Evolutionary conservation across 2,797 vertebrate genomes (phyloP), one percentile per base, ranked within the genome.

Genomic region (Ctenopoma kingsleyae): DNA sequence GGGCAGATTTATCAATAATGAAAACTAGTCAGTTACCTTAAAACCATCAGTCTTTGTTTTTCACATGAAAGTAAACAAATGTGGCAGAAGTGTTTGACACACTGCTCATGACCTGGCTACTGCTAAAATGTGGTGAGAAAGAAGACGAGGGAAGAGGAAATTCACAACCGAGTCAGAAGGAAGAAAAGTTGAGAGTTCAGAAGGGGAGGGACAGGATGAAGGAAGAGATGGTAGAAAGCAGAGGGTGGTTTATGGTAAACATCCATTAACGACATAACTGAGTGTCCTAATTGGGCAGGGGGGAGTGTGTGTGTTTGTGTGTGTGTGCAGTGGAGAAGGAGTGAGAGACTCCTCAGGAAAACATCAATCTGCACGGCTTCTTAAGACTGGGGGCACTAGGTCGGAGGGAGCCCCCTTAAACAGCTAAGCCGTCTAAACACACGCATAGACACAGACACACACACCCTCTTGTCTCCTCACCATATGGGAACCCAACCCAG

Each of bases 401-500:
- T 90, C 63, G 32, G 25, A 74, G 62, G 50, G 62, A 89, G 72
- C 67, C 82, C 81, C 78, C 79, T 58, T 71, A 76, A 86, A 74
- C 47, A 77, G 68, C 77, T 61, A 50, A 72, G 44, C 50, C 27
- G 2, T 80, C 62, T 62, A 76, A 64, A 75, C 61, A 51, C 60
- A 57, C 61, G 69, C 59, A 49, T 32, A 63, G 36, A 68, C 36
- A 63, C 30, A 71, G 60, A 71, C 63, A 51, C 67, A 63, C 55
- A 44, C 55, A 67, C 74, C 61, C 78, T 41, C 71, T 32, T 59
- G 80, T 81, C 83, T 88, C 83, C 71, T 80, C 78, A 86, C 82
- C 87, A 89, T 86, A 89, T 91, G 84, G 84, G 74, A 86, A 74
- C 89, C 85, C 84, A 89, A 62, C 85, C 90, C 89, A 89, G 78